These are phyloP conservation scores for Leuciscus idus DNA, from an alignment of 2,113 vertebrate species.

Conservation along the genomic window DNA sequence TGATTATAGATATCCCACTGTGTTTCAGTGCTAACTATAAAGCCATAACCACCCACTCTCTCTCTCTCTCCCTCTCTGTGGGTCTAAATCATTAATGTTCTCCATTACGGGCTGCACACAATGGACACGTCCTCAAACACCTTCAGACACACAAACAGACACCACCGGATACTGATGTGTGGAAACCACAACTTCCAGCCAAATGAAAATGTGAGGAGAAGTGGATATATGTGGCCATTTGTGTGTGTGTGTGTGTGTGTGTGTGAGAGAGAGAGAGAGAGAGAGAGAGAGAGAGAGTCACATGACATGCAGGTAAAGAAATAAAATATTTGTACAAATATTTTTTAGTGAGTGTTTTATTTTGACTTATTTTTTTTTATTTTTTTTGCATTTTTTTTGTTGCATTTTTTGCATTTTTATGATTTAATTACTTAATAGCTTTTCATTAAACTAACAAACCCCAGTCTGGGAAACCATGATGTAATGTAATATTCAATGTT, in stretches of 20 bases:
- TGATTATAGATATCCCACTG: slow-evolving; percentile 54
- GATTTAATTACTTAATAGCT: no score
- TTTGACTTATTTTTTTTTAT: no score
- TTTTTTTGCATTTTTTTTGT: no score
- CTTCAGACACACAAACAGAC: slow-evolving; percentile 54
- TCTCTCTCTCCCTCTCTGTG: slow-evolving; percentile 39
- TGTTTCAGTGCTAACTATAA: slow-evolving; percentile 52
- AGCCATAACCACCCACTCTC: slow-evolving; percentile 51
- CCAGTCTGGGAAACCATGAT: no score
- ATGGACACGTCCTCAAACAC: slow-evolving; percentile 60
- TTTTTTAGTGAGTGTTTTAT: no score
- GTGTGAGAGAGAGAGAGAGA: slow-evolving; percentile 27
- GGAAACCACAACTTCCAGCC: slow-evolving; percentile 34
- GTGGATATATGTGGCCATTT: background rate
- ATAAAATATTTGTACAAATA: no score
- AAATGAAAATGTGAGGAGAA: slow-evolving; percentile 46
- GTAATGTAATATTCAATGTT: no score
- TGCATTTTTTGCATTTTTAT: no score
- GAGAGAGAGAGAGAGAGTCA: slow-evolving; percentile 46
- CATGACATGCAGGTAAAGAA: no score
- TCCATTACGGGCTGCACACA: slow-evolving; percentile 51
- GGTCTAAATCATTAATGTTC: slow-evolving; percentile 57
- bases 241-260: background rate
- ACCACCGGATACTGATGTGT: slow-evolving; percentile 48
- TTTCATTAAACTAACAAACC: no score